Evolutionary conservation across 1,140 invertebrate genomes (phyloP), one percentile per base, ranked within the genome.

Genomic region (Tetranychus cinnabarinus): DNA sequence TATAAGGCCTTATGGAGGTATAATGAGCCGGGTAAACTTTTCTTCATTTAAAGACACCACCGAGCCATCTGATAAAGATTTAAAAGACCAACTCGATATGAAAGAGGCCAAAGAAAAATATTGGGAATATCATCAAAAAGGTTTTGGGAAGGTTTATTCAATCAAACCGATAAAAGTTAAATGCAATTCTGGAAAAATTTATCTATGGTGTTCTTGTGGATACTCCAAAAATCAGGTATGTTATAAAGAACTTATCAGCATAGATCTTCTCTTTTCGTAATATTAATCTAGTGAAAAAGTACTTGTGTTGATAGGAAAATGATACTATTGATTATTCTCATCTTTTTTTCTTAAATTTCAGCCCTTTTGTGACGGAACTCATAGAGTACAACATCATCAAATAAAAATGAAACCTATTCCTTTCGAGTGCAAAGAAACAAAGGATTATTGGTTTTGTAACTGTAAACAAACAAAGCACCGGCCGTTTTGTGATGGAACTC

Each of bases 401-500:
- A 73, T 77, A 15, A 68, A 62, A 12, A 67, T 76, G 58, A 68
- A 79, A 60, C 92, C 92, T 1, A 75, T 97, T 13, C 75, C 74
- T 61, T 96, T 96, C 67, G 73, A 76, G 66, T 88, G 95, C 2
- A 79, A 81, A 56, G 82, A 93, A 75, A 85, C 83, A 0, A 90
- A 90, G 71, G 85, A 93, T 15, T 96, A 96, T 70, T 97, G 88
- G 88, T 75, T 98, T 3, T 99, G 95, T 71, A 95, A 95, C 70
- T 99, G 95, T 71, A 98, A 98, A 72, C 92, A 97, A 72, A 93
- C 92, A 3, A 78, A 79, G 52, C 86, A 91, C 68, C 77, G 88
- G 67, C 95, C 95, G 8, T 97, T 97, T 71, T 99, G 95, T 78
- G 95, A 99, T 78, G 93, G 93, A 34, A 85, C 89, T 35, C 93